Evolutionary conservation across 92 coral and sea anemone species (phyloP).

Genomic region (Montipora capitata): DNA sequence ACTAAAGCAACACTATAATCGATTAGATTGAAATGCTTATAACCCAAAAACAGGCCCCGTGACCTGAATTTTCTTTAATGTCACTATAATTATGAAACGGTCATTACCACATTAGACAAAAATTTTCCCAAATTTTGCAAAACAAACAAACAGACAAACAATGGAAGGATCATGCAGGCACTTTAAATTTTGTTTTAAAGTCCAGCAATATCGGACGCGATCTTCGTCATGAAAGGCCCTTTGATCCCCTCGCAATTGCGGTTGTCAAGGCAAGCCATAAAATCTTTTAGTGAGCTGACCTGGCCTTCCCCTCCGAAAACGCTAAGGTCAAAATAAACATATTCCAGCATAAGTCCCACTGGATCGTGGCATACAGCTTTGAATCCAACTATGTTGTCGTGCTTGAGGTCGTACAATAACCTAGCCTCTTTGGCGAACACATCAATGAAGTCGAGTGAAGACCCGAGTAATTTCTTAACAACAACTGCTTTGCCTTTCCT

Average conservation of each 20-base stretch:
- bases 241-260: constrained; percentile 37
- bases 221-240: background rate
- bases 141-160: no score
- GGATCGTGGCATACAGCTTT: constrained; percentile 59
- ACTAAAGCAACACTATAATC: no score
- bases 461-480: constrained; percentile 1
- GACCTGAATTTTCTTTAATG: no score
- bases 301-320: constrained; percentile 51
- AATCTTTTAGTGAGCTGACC: constrained; percentile 28
- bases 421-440: background rate
- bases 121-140: no score
- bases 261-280: constrained; percentile 16
- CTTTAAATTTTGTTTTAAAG: no score
- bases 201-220: no score
- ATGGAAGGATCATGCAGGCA: no score
- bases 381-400: constrained; percentile 50
- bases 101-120: no score
- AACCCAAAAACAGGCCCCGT: no score
- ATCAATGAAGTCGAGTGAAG: background rate
- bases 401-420: background rate
- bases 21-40: no score
- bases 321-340: constrained; percentile 56
- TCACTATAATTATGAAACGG: no score
- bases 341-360: constrained; percentile 57
- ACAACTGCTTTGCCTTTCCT: background rate